A percentile compares a stretch with the other conserved stretches of the same genome.
Conservation (phyloP, 2,113 vertebrate species). For the Cepphus grylle region DNA sequence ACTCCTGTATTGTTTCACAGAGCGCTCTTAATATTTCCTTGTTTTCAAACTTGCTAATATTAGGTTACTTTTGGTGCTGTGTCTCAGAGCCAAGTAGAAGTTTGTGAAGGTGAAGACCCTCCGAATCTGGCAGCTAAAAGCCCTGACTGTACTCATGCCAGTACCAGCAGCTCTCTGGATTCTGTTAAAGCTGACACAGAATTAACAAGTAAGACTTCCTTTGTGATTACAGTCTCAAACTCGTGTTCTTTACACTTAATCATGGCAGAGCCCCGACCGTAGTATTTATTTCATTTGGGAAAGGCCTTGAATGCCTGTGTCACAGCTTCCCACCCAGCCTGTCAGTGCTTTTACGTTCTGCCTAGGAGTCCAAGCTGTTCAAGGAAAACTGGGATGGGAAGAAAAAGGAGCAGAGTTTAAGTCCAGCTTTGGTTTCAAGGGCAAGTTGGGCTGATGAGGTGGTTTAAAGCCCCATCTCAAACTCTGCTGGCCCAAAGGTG, state of each 20-base stretch:
- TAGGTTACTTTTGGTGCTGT: not conserved
- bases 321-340: not conserved
- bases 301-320: not conserved
- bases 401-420: not conserved
- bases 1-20: not conserved
- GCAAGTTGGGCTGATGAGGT: not conserved
- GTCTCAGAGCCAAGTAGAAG: conserved; percentile 48
- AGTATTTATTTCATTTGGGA: not conserved
- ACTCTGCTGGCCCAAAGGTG: not conserved
- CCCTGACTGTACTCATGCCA: conserved; percentile 69
- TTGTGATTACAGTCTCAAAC: not conserved
- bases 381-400: not conserved
- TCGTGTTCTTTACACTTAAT: not conserved
- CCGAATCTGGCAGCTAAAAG: conserved; percentile 55
- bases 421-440: not conserved
- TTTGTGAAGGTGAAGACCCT: conserved; percentile 43
- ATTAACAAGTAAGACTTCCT: conserved; percentile 72
- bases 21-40: not conserved
- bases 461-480: not conserved
- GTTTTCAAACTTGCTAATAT: not conserved
- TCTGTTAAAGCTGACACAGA: conserved; percentile 78
- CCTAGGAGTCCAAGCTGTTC: not conserved
- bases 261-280: not conserved
- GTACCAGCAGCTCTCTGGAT: conserved; percentile 77
- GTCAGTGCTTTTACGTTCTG: not conserved